These are phyloP conservation scores for Eristalinus sepulchralis DNA, from an alignment of 2,888 invertebrate genomes.

Conservation along the genomic window DNA sequence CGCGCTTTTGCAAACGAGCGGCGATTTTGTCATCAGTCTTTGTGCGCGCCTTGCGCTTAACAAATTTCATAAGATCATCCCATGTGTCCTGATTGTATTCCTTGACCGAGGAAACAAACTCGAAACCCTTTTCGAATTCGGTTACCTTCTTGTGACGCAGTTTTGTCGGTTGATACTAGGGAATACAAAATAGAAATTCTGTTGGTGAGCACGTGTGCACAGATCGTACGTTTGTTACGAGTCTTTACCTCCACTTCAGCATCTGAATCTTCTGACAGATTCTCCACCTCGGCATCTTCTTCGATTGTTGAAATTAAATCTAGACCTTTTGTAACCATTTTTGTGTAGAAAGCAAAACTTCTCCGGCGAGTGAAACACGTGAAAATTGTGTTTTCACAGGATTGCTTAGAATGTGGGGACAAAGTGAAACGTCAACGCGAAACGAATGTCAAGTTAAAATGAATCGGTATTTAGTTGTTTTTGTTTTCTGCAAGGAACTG, in stretches of 20 bases:
- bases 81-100: constrained; percentile 92
- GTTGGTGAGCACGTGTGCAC: constrained; percentile 48
- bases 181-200: background rate
- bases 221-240: too few species aligned
- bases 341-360: background rate
- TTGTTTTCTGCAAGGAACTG: background rate
- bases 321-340: constrained; percentile 75
- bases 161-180: constrained; percentile 91
- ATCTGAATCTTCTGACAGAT: constrained; percentile 91
- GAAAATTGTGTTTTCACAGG: constrained; percentile 14
- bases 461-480: too few species aligned
- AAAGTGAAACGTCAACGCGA: constrained; percentile 11
- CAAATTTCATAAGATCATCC: constrained; percentile 90
- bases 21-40: constrained; percentile 93
- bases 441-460: background rate
- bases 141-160: constrained; percentile 86
- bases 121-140: constrained; percentile 90
- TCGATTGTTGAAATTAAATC: constrained; percentile 91
- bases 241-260: constrained; percentile 88
- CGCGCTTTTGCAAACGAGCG: constrained; percentile 82
- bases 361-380: constrained; percentile 33
- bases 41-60: constrained; percentile 89
- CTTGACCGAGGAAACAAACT: constrained; percentile 88
- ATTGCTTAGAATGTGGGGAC: constrained; percentile 33
- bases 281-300: constrained; percentile 90